A percentile compares a stretch with the other conserved stretches of the same genome.
phyloP scores from a whole-genome alignment of 2,888 invertebrate species.

The Crepidodera aurea region DNA sequence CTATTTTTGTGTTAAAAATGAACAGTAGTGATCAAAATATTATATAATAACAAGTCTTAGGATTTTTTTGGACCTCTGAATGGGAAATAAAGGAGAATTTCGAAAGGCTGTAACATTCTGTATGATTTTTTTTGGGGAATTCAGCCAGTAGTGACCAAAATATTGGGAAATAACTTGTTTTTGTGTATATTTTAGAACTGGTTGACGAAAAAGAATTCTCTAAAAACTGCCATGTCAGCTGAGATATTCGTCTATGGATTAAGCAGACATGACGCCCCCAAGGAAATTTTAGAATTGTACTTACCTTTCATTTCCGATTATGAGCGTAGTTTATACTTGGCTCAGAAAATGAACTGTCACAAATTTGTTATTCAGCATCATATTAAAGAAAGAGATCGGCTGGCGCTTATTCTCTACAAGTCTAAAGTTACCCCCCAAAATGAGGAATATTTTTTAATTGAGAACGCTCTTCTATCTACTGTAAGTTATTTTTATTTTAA shows the following conservation, averaged over 20 bases:
- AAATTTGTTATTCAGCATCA: conserved; percentile 70
- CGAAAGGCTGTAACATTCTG: too few species aligned
- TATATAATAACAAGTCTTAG: too few species aligned
- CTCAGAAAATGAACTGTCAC: conserved; percentile 72
- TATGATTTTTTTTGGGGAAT: too few species aligned
- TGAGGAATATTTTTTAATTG: conserved; percentile 77
- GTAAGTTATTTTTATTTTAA: conserved; percentile 23
- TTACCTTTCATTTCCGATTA: conserved; percentile 51
- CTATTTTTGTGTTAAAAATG: too few species aligned
- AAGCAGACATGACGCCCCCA: conserved; percentile 55
- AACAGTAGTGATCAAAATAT: too few species aligned
- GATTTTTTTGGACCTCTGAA: too few species aligned
- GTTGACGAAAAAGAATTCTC: conserved; percentile 60
- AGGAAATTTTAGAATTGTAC: conserved; percentile 60
- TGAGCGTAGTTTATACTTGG: conserved; percentile 69
- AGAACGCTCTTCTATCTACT: conserved; percentile 67
- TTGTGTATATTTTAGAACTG: conserved; percentile 66
- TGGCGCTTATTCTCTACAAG: conserved; percentile 70
- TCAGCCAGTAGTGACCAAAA: too few species aligned
- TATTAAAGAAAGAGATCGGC: conserved; percentile 70
- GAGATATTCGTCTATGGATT: conserved; percentile 54
- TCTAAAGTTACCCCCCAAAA: conserved; percentile 69
- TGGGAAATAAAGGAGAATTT: too few species aligned
- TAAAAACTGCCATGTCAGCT: conserved; percentile 52
- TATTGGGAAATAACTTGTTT: too few species aligned